phyloP scores from a whole-genome alignment of 92 coral and sea anemone genomes.

The Zoanthus solanderi region DNA sequence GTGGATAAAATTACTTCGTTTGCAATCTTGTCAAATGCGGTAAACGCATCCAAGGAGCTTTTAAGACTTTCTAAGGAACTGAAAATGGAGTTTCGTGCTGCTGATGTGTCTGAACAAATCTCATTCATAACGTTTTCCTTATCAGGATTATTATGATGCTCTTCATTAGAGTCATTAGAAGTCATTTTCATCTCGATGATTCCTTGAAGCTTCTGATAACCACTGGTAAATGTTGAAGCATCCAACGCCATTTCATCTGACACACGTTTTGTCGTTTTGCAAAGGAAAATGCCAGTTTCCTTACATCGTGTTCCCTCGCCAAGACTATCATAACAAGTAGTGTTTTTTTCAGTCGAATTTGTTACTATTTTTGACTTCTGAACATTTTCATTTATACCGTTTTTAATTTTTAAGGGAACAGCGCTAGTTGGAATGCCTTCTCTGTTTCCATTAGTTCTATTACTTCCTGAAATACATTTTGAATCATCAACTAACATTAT shows the following conservation, averaged over 20 bases:
- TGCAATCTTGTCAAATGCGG: conserved; percentile 67
- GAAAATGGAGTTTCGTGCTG: conserved; percentile 1
- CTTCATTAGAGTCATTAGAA: not conserved
- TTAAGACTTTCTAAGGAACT: conserved; percentile 52
- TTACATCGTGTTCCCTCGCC: not conserved
- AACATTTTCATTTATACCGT: not conserved
- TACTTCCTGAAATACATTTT: not conserved
- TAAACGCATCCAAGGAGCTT: conserved; percentile 41
- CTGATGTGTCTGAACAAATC: not conserved
- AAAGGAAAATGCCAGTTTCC: not conserved
- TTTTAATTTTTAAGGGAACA: not conserved
- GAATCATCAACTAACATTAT: not conserved
- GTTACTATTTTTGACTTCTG: not conserved
- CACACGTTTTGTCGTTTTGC: not conserved
- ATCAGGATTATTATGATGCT: not conserved
- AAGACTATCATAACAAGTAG: not conserved
- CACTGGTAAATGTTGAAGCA: not conserved
- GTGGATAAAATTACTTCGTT: conserved; percentile 56
- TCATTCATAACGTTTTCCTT: not conserved
- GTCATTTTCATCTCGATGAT: not conserved
- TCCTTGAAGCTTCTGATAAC: not conserved
- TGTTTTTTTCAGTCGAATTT: not conserved
- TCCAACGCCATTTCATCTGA: not conserved
- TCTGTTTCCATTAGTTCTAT: not conserved
- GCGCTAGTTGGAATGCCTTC: not conserved